phyloP scores from a whole-genome alignment of 2,888 invertebrate genomes.

The Megamerina dolium region DNA sequence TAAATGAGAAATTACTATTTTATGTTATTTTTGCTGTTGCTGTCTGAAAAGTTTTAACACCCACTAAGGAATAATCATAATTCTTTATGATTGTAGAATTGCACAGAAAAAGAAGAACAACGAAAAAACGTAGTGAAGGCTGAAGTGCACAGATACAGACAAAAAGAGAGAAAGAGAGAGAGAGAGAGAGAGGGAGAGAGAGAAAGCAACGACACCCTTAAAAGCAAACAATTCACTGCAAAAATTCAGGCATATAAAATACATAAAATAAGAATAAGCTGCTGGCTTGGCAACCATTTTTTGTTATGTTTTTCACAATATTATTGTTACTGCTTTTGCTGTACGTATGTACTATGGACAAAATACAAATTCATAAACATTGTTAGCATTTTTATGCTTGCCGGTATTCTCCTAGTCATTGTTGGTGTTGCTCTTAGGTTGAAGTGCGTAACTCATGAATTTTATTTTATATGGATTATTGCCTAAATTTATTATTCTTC shows the following conservation, averaged over 20 bases:
- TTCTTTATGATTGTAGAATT: background rate
- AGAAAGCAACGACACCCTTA: too few species aligned
- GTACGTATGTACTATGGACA: too few species aligned
- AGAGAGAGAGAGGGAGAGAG: too few species aligned
- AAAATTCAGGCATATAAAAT: too few species aligned
- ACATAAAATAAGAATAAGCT: too few species aligned
- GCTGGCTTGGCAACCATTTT: background rate
- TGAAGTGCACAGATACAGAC: too few species aligned
- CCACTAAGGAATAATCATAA: background rate
- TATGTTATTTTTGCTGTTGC: too few species aligned
- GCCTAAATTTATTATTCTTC: constrained; percentile 18
- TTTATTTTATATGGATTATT: constrained; percentile 21
- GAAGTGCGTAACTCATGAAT: constrained; percentile 20
- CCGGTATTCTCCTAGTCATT: constrained; percentile 2
- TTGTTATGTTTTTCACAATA: background rate
- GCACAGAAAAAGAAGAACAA: background rate
- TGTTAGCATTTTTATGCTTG: constrained; percentile 1
- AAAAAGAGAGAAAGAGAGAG: too few species aligned
- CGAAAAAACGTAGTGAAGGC: too few species aligned
- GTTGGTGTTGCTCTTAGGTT: constrained; percentile 2
- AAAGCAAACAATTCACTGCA: too few species aligned
- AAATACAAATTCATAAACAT: too few species aligned
- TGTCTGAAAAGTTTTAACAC: constrained; percentile 17
- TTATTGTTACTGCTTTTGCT: background rate
- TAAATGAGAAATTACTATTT: too few species aligned